Evolutionary conservation across 2,113 vertebrate genomes (phyloP).

Genomic region (Lampris megalopsis): DNA sequence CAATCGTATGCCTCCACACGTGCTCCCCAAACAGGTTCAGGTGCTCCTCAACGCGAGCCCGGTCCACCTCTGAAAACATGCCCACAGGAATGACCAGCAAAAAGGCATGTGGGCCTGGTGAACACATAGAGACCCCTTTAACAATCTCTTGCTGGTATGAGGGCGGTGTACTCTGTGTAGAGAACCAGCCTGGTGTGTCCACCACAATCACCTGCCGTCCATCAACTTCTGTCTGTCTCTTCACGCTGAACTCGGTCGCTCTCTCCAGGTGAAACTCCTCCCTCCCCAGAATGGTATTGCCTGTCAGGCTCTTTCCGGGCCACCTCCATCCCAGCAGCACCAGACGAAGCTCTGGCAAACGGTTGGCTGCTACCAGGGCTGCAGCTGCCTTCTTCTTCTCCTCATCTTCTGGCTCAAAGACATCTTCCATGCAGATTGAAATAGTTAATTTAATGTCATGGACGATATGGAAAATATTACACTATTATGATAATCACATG

Average conservation of each 20-base stretch:
- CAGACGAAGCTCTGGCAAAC: constrained; percentile 75
- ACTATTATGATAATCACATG: too few species aligned
- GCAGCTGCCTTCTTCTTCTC: constrained; percentile 36
- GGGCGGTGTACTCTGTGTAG: constrained; percentile 75
- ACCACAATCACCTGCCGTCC: constrained; percentile 77
- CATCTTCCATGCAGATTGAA: constrained; percentile 1
- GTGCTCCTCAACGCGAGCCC: constrained; percentile 79
- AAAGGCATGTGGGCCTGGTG: constrained; percentile 83
- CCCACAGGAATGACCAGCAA: constrained; percentile 82
- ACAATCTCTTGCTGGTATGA: constrained; percentile 80
- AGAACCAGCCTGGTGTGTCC: constrained; percentile 86
- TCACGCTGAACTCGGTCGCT: constrained; percentile 82
- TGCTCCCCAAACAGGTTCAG: constrained; percentile 78
- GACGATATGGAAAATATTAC: too few species aligned
- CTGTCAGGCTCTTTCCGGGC: constrained; percentile 85
- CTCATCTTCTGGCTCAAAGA: constrained; percentile 44
- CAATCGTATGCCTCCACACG: constrained; percentile 79
- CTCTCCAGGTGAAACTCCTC: constrained; percentile 83
- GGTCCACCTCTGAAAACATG: constrained; percentile 83
- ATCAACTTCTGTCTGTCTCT: constrained; percentile 71
- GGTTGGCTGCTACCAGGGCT: constrained; percentile 41
- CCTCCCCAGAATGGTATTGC: constrained; percentile 83
- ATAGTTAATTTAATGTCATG: not conserved
- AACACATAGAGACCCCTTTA: constrained; percentile 72
- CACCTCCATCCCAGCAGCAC: constrained; percentile 84